Conservation (phyloP, 92 coral and sea anemone species). For the Zoanthus gigantus region DNA sequence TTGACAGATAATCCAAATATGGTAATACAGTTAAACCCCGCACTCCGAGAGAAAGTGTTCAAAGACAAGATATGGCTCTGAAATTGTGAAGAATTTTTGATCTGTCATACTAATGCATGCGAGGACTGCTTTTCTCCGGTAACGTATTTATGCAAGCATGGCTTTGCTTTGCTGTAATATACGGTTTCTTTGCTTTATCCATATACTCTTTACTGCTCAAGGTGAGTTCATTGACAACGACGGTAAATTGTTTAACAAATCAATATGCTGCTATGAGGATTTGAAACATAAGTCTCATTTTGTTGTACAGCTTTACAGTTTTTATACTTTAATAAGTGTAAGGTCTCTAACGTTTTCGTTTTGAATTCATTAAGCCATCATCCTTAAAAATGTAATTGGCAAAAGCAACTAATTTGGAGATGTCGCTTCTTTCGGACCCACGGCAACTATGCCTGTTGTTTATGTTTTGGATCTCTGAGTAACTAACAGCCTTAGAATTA, state of each 20-base stretch:
- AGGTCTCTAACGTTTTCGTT: slow-evolving; percentile 6
- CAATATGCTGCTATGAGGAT: neutral
- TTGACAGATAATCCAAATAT: slow-evolving; percentile 52
- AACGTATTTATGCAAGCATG: slow-evolving; percentile 28
- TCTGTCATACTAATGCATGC: neutral
- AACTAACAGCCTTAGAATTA: neutral
- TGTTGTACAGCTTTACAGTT: neutral
- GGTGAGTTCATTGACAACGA: slow-evolving; percentile 14
- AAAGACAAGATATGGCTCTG: neutral
- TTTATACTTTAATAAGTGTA: neutral
- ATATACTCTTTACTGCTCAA: slow-evolving; percentile 7
- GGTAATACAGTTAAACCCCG: slow-evolving; percentile 9
- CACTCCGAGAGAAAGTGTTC: neutral
- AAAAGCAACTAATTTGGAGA: slow-evolving; percentile 6
- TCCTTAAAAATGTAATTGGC: slow-evolving; percentile 32
- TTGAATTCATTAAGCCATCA: slow-evolving; percentile 34
- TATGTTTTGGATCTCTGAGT: slow-evolving; percentile 23
- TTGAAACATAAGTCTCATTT: neutral
- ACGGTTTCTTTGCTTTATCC: slow-evolving; percentile 2
- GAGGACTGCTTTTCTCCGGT: neutral
- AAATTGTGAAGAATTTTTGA: neutral
- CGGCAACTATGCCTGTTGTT: neutral
- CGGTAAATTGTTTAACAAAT: neutral
- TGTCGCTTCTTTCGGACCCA: slow-evolving; percentile 19
- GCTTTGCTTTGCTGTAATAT: neutral